Evolutionary conservation across 1,140 invertebrate genomes (phyloP).

Genomic region (Ceratoteleas bidentatus): DNA sequence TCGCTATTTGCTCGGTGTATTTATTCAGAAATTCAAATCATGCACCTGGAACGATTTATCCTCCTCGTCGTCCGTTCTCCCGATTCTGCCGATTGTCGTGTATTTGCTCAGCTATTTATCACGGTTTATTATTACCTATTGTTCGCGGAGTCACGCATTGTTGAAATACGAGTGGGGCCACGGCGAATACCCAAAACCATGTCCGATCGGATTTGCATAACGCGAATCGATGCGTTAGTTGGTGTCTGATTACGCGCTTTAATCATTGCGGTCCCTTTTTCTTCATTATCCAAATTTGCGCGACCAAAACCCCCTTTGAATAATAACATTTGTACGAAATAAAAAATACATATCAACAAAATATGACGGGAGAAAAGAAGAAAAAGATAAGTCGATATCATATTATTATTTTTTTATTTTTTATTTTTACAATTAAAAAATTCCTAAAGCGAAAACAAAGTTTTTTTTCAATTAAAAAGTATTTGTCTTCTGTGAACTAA

Average conservation of each 20-base stretch:
- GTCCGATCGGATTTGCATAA: slow-evolving; percentile 81
- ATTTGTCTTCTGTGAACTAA: too few relatives aligned
- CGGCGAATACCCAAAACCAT: slow-evolving; percentile 80
- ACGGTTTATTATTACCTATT: slow-evolving; percentile 82
- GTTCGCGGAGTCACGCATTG: slow-evolving; percentile 77
- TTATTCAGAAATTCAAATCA: slow-evolving; percentile 74
- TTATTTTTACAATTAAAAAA: too few relatives aligned
- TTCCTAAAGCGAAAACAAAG: too few relatives aligned
- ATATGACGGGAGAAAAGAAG: too few relatives aligned
- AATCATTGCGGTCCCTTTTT: slow-evolving; percentile 68
- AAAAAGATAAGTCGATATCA: too few relatives aligned
- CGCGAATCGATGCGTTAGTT: slow-evolving; percentile 59
- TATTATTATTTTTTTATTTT: too few relatives aligned
- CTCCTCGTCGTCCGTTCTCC: slow-evolving; percentile 63
- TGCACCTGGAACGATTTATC: slow-evolving; percentile 74
- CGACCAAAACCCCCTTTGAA: too few relatives aligned
- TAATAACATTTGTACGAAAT: too few relatives aligned
- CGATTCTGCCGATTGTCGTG: slow-evolving; percentile 73
- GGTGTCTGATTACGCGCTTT: slow-evolving; percentile 74
- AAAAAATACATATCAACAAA: too few relatives aligned
- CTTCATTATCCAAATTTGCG: too few relatives aligned
- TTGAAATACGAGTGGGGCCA: slow-evolving; percentile 74
- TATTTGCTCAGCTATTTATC: slow-evolving; percentile 82
- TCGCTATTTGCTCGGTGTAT: slow-evolving; percentile 72
- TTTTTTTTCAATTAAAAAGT: too few relatives aligned